Evolutionary conservation across 2,113 vertebrate genomes (phyloP).

Genomic region (Lipophrys pholis): DNA sequence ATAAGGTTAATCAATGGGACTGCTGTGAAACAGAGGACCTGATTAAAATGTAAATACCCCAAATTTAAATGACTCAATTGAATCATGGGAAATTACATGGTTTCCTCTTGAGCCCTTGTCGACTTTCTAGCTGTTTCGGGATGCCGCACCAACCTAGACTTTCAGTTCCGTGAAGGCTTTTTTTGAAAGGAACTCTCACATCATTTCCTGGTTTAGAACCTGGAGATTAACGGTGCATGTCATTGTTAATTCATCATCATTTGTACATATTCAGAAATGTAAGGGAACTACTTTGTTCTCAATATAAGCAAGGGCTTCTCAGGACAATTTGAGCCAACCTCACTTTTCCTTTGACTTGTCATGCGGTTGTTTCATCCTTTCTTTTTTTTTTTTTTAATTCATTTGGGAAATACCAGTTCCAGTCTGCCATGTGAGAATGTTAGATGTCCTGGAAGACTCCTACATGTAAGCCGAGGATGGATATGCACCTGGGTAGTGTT

Average conservation of each 20-base stretch:
- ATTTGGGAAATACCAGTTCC: neutral
- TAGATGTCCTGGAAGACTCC: neutral
- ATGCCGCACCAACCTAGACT: conserved; percentile 8
- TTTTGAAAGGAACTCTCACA: neutral
- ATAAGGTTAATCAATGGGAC: conserved; percentile 82
- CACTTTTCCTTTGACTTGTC: neutral
- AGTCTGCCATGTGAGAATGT: neutral
- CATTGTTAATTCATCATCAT: too few species aligned
- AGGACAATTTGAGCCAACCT: neutral
- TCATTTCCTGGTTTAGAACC: too few species aligned
- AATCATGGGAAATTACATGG: conserved; percentile 62
- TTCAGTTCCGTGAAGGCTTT: neutral
- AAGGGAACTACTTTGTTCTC: neutral
- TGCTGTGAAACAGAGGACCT: conserved; percentile 66
- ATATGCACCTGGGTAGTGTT: neutral
- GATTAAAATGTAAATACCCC: conserved; percentile 77
- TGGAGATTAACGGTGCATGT: too few species aligned
- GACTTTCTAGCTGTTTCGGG: conserved; percentile 19
- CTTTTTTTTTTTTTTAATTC: neutral
- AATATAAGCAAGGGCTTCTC: neutral
- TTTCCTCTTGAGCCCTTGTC: conserved; percentile 48
- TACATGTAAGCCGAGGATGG: neutral
- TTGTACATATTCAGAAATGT: neutral
- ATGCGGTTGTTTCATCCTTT: conserved; percentile 1
- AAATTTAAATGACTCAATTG: conserved; percentile 71